Conservation (phyloP, 1,140 invertebrate genomes). For the Drosophila ogumai region DNA sequence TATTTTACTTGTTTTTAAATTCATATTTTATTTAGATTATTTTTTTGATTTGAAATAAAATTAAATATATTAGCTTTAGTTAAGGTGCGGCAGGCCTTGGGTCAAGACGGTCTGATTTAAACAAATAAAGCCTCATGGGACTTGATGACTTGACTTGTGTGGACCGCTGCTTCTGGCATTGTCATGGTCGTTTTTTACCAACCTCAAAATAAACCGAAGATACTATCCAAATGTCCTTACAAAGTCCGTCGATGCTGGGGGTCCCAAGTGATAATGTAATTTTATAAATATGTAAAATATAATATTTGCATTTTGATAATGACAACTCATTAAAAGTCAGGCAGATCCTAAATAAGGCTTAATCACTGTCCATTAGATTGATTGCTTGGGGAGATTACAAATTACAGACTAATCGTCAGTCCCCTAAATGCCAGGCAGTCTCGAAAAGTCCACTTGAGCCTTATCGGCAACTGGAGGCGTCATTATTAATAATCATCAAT, state of each 20-base stretch:
- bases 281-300: no score
- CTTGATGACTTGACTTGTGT: background rate
- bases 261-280: no score
- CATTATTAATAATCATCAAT: conserved; percentile 46
- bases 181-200: background rate
- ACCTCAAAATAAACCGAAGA: background rate
- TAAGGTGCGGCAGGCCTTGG: no score
- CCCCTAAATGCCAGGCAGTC: conserved; percentile 26
- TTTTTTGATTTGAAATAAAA: no score
- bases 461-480: conserved; percentile 29
- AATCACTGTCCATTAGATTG: background rate
- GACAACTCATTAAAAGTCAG: background rate
- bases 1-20: no score
- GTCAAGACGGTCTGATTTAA: background rate
- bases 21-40: no score
- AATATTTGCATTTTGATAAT: no score
- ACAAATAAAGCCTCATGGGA: background rate
- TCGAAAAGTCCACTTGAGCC: conserved; percentile 20
- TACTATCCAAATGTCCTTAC: background rate
- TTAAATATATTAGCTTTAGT: no score
- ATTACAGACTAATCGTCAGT: background rate
- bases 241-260: no score
- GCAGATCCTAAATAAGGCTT: background rate
- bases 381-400: background rate
- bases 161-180: background rate